Percentiles rank a stretch among this genome's conserved stretches.
Evolutionary conservation across 1,140 invertebrate species (phyloP).

Genomic region (Pygmarrhopalites habei): DNA sequence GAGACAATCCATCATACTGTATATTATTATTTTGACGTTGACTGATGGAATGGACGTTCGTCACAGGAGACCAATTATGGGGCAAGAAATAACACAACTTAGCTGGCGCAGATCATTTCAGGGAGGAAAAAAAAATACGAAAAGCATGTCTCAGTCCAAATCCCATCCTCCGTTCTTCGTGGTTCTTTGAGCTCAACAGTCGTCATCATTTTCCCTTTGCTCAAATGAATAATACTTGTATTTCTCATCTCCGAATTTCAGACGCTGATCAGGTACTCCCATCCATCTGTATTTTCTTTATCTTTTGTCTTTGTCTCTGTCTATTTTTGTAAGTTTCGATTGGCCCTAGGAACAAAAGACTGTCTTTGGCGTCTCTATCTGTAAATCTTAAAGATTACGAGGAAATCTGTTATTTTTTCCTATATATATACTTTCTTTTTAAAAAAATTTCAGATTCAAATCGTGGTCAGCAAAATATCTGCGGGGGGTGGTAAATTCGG

Average conservation of each 20-base stretch:
- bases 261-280: conserved; percentile 2
- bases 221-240: conserved; percentile 47
- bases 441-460: conserved; percentile 17
- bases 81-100: too few relatives aligned
- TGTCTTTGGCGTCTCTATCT: neutral
- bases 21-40: too few relatives aligned
- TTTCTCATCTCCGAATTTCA: conserved; percentile 7
- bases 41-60: too few relatives aligned
- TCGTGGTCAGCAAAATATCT: conserved; percentile 34
- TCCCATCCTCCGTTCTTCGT: too few relatives aligned
- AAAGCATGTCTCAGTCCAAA: too few relatives aligned
- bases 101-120: too few relatives aligned
- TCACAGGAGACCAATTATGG: too few relatives aligned
- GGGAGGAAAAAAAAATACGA: too few relatives aligned
- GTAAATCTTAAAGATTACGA: neutral
- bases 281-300: neutral
- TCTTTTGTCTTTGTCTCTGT: neutral
- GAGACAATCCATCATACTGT: too few relatives aligned
- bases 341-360: too few relatives aligned
- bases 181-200: too few relatives aligned
- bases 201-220: too few relatives aligned
- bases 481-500: neutral
- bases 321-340: neutral
- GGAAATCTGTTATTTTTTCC: conserved; percentile 42
- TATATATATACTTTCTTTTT: neutral